phyloP scores from a whole-genome alignment of 1,140 invertebrate genomes.

The Cryptotermes secundus region DNA sequence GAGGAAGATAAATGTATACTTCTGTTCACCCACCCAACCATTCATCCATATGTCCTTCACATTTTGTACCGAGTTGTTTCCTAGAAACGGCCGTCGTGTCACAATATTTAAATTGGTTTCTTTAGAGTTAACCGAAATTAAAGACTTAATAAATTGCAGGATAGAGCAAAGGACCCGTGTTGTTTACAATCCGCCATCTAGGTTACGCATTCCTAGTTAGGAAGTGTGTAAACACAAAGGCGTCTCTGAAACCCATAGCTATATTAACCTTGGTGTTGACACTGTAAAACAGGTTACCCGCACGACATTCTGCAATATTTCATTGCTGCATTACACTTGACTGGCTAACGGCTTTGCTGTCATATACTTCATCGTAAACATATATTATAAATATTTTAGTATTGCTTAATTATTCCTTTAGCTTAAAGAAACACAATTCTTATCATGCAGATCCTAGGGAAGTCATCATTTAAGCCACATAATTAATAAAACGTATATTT shows the following conservation, averaged over 20 bases:
- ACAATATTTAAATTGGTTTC: no score
- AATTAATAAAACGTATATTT: not conserved
- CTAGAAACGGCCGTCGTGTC: no score
- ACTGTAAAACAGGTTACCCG: not conserved
- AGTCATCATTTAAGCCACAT: not conserved
- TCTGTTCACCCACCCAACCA: no score
- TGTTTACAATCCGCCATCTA: no score
- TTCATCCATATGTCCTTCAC: no score
- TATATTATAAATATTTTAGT: not conserved
- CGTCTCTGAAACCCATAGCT: not conserved
- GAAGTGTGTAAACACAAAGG: not conserved
- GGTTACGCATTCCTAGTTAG: not conserved
- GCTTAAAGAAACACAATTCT: not conserved
- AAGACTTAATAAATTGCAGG: no score
- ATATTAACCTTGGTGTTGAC: not conserved
- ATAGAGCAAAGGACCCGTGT: no score
- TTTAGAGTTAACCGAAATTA: no score
- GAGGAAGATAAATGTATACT: no score
- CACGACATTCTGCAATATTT: constrained; percentile 4
- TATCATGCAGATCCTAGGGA: not conserved
- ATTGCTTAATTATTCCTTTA: not conserved
- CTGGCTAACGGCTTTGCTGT: not conserved
- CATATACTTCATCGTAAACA: not conserved
- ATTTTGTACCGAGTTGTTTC: no score
- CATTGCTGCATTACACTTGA: not conserved